A percentile compares a stretch with the other conserved stretches of the same genome.
phyloP scores from a whole-genome alignment of 2,797 vertebrate species.

The Philypnodon macrostomus region DNA sequence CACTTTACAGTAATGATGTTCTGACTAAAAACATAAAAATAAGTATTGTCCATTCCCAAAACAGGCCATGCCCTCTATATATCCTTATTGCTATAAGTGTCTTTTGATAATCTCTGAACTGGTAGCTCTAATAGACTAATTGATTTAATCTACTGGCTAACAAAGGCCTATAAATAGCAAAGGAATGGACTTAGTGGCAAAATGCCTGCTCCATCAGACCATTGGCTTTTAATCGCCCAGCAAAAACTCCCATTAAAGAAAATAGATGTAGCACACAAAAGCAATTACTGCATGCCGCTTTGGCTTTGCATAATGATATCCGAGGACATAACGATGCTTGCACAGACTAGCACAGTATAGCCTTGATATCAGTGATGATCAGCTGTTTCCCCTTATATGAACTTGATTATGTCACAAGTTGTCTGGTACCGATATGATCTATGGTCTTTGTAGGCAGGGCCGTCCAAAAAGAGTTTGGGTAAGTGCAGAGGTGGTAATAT shows the following conservation, averaged over 20 bases:
- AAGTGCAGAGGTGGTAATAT: too few relatives aligned
- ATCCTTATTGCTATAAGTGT: conserved; percentile 26
- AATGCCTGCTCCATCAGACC: conserved; percentile 54
- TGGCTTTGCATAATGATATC: conserved; percentile 60
- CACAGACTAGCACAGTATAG: too few relatives aligned
- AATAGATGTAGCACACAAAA: conserved; percentile 69
- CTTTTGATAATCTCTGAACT: conserved; percentile 42
- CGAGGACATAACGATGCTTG: conserved; percentile 29
- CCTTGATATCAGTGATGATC: too few relatives aligned
- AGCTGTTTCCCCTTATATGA: too few relatives aligned
- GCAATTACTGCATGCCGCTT: conserved; percentile 63
- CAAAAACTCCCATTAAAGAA: conserved; percentile 73
- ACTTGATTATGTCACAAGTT: conserved; percentile 30
- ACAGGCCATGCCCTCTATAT: conserved; percentile 39
- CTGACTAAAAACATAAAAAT: conserved; percentile 13
- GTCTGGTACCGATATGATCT: conserved; percentile 5
- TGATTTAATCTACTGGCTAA: conserved; percentile 49
- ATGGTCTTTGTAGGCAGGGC: too few relatives aligned
- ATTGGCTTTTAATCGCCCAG: conserved; percentile 73
- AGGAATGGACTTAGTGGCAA: conserved; percentile 44
- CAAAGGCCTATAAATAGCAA: conserved; percentile 58
- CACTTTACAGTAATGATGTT: conserved; percentile 18
- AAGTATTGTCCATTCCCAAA: conserved; percentile 8
- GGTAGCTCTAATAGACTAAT: conserved; percentile 52
- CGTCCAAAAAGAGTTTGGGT: too few relatives aligned